Conservation (phyloP, 2,113 vertebrate species). For the Oreochromis tanganicae region DNA sequence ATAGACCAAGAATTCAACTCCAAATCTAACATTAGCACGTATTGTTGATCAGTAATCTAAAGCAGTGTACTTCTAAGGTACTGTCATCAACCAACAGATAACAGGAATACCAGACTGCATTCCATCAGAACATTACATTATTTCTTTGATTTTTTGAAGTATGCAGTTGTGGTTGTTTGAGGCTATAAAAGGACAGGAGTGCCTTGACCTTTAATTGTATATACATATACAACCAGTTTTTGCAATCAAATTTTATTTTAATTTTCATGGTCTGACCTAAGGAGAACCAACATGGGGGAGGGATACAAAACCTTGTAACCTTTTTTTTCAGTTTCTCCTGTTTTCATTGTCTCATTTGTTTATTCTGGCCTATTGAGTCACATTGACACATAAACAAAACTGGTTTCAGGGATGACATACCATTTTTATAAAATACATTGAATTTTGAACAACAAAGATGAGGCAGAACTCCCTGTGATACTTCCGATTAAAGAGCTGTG, state of each 20-base stretch:
- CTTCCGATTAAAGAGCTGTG: background rate
- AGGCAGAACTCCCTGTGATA: background rate
- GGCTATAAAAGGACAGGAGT: background rate
- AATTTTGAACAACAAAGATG: background rate
- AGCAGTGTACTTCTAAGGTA: background rate
- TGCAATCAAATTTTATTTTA: background rate
- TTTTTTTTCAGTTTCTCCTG: background rate
- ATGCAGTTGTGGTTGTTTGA: background rate
- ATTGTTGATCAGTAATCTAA: background rate
- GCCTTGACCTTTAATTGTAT: background rate
- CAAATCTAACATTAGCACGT: background rate
- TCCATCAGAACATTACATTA: background rate
- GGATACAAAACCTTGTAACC: background rate
- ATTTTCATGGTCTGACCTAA: background rate
- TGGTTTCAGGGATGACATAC: background rate
- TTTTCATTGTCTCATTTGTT: background rate
- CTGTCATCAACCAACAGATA: background rate
- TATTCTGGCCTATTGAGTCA: background rate
- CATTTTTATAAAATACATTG: background rate
- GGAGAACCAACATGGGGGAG: background rate
- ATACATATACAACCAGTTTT: background rate
- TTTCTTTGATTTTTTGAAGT: background rate
- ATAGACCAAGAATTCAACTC: background rate
- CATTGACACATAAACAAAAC: too few relatives aligned
- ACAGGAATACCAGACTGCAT: background rate